Percentiles rank a stretch among this genome's conserved stretches.
These are phyloP conservation scores for Steinernema scapterisci DNA, from an alignment of 2,888 invertebrate genomes.

Conservation along the genomic window DNA sequence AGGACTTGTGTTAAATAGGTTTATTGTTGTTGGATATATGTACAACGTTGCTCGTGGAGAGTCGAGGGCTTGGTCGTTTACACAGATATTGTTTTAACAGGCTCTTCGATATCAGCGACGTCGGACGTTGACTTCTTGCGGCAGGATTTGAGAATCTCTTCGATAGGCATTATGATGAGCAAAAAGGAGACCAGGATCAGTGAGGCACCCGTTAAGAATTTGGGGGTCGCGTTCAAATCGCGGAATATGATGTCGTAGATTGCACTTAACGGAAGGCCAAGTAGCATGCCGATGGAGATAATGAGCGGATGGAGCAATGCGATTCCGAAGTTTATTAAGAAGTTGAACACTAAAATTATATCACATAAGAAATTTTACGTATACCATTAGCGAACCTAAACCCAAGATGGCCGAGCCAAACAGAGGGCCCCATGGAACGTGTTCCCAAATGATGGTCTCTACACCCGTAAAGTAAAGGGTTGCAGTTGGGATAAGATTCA, in stretches of 20 bases:
- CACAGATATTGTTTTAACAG: not conserved
- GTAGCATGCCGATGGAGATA: slow-evolving; percentile 88
- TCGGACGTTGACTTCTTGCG: not conserved
- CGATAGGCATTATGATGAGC: slow-evolving; percentile 40
- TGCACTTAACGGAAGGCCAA: slow-evolving; percentile 90
- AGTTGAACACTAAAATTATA: slow-evolving; percentile 80
- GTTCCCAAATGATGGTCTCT: slow-evolving; percentile 81
- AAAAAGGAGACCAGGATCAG: slow-evolving; percentile 43
- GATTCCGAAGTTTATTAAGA: slow-evolving; percentile 90
- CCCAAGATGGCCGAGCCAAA: slow-evolving; percentile 75
- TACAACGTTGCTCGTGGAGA: not conserved
- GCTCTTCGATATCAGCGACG: not conserved
- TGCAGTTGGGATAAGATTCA: slow-evolving; percentile 74
- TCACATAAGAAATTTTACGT: not conserved
- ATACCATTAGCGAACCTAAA: slow-evolving; percentile 54
- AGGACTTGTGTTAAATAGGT: not conserved
- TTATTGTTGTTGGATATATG: slow-evolving; percentile 9
- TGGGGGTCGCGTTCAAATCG: slow-evolving; percentile 34
- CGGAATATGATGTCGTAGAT: slow-evolving; percentile 45
- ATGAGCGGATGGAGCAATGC: slow-evolving; percentile 91
- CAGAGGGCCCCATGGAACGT: slow-evolving; percentile 85
- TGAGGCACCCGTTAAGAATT: slow-evolving; percentile 40
- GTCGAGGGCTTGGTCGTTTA: not conserved
- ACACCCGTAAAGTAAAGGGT: slow-evolving; percentile 84
- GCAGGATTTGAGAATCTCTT: not conserved